Conservation (phyloP, 1,140 invertebrate species). For the Odontomachus brunneus region DNA sequence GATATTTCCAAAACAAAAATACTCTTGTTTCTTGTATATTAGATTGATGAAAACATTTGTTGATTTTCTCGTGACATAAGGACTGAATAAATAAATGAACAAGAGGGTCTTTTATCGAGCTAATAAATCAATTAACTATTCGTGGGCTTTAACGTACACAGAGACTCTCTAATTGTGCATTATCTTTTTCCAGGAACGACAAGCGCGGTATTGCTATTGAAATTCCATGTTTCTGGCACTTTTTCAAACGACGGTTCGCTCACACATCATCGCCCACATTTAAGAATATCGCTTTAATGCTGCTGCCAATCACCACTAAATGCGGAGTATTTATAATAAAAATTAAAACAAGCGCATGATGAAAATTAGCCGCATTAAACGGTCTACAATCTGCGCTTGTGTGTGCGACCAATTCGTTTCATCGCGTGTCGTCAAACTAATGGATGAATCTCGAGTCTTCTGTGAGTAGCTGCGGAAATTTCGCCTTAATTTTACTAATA, state of each 20-base stretch:
- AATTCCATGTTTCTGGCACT: not conserved
- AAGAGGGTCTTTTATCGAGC: too few species aligned
- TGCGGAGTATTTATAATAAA: constrained; percentile 28
- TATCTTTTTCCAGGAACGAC: not conserved
- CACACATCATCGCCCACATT: constrained; percentile 6
- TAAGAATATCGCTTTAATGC: constrained; percentile 19
- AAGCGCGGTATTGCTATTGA: not conserved
- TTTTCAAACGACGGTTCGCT: not conserved
- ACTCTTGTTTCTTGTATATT: too few species aligned
- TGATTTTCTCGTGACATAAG: too few species aligned
- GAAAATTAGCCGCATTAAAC: constrained; percentile 27
- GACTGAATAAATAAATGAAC: too few species aligned
- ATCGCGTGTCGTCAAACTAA: constrained; percentile 30
- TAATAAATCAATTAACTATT: too few species aligned
- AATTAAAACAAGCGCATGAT: not conserved
- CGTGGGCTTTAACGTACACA: not conserved
- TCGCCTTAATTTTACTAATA: constrained; percentile 32
- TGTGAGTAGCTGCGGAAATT: not conserved
- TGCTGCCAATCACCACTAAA: not conserved
- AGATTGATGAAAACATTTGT: too few species aligned
- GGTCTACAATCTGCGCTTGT: constrained; percentile 13
- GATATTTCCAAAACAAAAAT: too few species aligned
- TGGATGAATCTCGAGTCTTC: not conserved
- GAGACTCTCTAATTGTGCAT: not conserved
- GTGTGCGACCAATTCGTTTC: constrained; percentile 16